These are phyloP conservation scores for Enhydra lutris DNA, from an alignment of 2,113 vertebrate genomes.

Conservation along the genomic window DNA sequence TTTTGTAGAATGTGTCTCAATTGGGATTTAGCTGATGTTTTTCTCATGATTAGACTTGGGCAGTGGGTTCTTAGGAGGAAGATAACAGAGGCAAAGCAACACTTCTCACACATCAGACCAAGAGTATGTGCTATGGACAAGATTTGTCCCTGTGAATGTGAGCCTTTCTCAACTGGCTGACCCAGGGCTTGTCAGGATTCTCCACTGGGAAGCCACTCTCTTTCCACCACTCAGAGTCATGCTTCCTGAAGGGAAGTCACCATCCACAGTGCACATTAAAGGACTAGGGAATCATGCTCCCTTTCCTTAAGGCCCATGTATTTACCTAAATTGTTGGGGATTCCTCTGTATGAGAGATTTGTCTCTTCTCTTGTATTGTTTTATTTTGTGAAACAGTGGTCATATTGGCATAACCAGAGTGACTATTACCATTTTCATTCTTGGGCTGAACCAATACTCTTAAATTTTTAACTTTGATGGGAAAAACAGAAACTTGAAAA, in stretches of 20 bases:
- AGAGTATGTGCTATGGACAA: neutral
- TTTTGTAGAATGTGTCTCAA: neutral
- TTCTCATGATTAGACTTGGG: neutral
- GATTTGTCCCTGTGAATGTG: neutral
- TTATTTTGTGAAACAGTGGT: neutral
- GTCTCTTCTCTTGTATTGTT: neutral
- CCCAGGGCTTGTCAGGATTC: neutral
- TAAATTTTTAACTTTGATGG: neutral
- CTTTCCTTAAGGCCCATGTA: neutral
- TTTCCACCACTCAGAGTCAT: neutral
- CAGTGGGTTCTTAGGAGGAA: neutral
- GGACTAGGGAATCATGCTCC: too few relatives aligned
- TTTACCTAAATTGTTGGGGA: neutral
- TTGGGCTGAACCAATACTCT: neutral
- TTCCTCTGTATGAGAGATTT: neutral
- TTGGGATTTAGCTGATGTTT: neutral
- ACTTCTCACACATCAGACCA: neutral
- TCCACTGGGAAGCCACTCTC: neutral
- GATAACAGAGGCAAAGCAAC: neutral
- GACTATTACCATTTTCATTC: neutral
- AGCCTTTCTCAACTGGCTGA: neutral
- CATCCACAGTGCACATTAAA: neutral
- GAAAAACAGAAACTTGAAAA: neutral
- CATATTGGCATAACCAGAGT: neutral
- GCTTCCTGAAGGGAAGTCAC: neutral